phyloP scores from a whole-genome alignment of 1,140 invertebrate genomes.

The Thaumatotibia leucotreta region DNA sequence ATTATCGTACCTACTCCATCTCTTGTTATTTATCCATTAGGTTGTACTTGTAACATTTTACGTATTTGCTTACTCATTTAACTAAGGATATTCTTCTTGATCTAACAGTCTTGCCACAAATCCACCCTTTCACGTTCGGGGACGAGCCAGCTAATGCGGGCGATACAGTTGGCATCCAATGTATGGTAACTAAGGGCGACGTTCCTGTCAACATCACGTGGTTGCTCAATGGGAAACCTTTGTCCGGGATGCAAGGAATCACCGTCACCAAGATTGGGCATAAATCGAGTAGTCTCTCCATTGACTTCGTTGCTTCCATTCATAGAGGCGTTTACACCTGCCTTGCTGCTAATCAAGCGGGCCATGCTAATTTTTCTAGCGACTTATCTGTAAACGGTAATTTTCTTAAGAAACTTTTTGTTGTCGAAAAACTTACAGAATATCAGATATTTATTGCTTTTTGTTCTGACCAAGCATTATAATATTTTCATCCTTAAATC shows the following conservation, averaged over 20 bases:
- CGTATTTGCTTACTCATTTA: too few relatives aligned
- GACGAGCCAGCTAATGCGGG: too few relatives aligned
- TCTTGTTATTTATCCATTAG: too few relatives aligned
- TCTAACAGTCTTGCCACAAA: too few relatives aligned
- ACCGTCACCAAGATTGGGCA: conserved; percentile 77
- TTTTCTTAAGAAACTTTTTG: neutral
- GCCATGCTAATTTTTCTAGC: conserved; percentile 80
- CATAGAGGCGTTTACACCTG: conserved; percentile 87
- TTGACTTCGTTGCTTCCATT: conserved; percentile 82
- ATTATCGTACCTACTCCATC: too few relatives aligned
- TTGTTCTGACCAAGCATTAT: neutral
- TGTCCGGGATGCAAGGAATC: conserved; percentile 68
- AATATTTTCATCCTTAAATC: conserved; percentile 72
- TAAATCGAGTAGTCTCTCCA: conserved; percentile 82
- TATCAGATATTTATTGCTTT: neutral
- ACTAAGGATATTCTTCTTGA: too few relatives aligned
- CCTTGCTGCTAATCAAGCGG: conserved; percentile 80
- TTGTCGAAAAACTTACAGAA: neutral
- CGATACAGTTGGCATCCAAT: conserved; percentile 79
- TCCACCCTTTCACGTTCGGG: too few relatives aligned
- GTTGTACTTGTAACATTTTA: too few relatives aligned
- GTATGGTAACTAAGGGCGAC: conserved; percentile 85
- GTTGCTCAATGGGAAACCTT: conserved; percentile 77
- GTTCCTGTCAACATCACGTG: conserved; percentile 84
- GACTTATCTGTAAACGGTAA: conserved; percentile 81